A percentile compares a stretch with the other conserved stretches of the same genome.
Conservation (phyloP, 2,113 vertebrate genomes). For the rabbit (Oryctolagus cuniculus) region mOryCun1.1 NC_091432.1:178272001-178272500, state of each 20-base stretch:
- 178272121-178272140: neutral
- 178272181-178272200: neutral
- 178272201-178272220: neutral
- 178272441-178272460: neutral
- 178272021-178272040: neutral
- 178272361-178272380: neutral
- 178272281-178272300: neutral
- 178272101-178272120: neutral
- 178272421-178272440: neutral
- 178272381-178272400: neutral
- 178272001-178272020: too few relatives aligned
- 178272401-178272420: neutral
- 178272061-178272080: neutral
- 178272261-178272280: neutral
- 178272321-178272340: neutral
- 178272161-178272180: neutral
- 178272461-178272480: neutral
- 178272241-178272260: neutral
- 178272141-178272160: neutral
- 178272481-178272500: neutral
- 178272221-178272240: too few relatives aligned
- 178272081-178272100: neutral
- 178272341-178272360: neutral
- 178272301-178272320: neutral
- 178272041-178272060: neutral